Conservation (phyloP, 2,888 invertebrate species). For the Agonopterix arenella region DNA sequence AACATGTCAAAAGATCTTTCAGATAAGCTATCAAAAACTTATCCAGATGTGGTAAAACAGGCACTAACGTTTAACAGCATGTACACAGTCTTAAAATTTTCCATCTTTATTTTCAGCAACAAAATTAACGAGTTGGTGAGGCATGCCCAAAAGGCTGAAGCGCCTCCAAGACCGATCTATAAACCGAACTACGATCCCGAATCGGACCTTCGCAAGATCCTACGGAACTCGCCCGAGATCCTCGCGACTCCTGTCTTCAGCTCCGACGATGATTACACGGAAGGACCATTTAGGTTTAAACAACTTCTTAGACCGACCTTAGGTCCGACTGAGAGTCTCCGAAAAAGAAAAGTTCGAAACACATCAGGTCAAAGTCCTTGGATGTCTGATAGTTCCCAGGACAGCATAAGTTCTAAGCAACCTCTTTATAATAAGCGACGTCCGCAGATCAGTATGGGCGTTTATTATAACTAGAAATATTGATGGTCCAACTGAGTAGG, state of each 20-base stretch:
- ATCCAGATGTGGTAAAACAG: too few relatives aligned
- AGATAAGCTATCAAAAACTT: too few relatives aligned
- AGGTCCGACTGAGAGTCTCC: conserved; percentile 82
- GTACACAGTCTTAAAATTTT: background rate
- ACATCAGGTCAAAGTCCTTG: conserved; percentile 62
- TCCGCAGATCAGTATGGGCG: conserved; percentile 70
- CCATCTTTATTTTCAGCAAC: conserved; percentile 40
- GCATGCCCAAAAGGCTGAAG: conserved; percentile 52
- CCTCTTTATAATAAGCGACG: conserved; percentile 57
- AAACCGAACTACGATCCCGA: conserved; percentile 58
- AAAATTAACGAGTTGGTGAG: conserved; percentile 69
- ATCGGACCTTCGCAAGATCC: conserved; percentile 63
- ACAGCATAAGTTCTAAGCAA: conserved; percentile 58
- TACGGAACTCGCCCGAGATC: conserved; percentile 67
- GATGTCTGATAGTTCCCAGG: conserved; percentile 70
- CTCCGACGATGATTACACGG: conserved; percentile 74
- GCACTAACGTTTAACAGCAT: too few relatives aligned
- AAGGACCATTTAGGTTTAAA: conserved; percentile 82
- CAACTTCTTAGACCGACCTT: conserved; percentile 80
- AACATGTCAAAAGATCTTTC: too few relatives aligned
- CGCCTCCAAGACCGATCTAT: conserved; percentile 47
- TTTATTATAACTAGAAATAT: conserved; percentile 55
- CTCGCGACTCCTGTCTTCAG: conserved; percentile 63
- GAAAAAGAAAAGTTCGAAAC: conserved; percentile 78
- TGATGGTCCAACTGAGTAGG: background rate